Evolutionary conservation across 2,113 vertebrate species (phyloP).

Genomic region (Willisornis vidua): DNA sequence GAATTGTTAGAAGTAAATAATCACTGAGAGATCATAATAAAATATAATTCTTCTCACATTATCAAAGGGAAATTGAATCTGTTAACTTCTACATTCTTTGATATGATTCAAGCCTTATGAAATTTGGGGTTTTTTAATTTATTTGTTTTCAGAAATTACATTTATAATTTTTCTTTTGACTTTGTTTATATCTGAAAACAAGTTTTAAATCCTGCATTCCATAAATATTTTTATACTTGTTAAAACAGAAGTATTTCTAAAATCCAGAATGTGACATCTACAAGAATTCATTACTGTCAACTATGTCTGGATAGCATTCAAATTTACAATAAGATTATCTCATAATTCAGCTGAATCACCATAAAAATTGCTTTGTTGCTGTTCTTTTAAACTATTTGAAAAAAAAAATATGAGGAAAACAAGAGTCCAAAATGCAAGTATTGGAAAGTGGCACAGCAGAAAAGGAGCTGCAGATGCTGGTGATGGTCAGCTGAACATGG

Average conservation of each 20-base stretch:
- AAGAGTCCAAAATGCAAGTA: background rate
- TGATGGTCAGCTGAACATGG: rapidly evolving
- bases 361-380: background rate
- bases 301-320: background rate
- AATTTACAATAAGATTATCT: background rate
- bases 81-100: background rate
- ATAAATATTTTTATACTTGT: background rate
- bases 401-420: background rate
- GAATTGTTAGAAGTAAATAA: slow-evolving; percentile 26
- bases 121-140: background rate
- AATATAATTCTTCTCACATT: slow-evolving; percentile 11
- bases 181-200: background rate
- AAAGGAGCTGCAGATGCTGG: background rate
- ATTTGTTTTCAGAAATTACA: background rate
- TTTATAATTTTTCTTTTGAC: background rate
- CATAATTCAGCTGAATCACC: background rate
- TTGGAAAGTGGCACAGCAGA: background rate
- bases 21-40: background rate
- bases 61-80: background rate
- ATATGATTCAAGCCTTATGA: background rate
- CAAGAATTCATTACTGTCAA: background rate
- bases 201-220: background rate
- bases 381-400: background rate
- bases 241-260: background rate
- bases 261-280: background rate